Percentiles rank a stretch among this genome's conserved stretches.
phyloP scores from a whole-genome alignment of 2,888 invertebrate species.

The Diplolepis rosae region DNA sequence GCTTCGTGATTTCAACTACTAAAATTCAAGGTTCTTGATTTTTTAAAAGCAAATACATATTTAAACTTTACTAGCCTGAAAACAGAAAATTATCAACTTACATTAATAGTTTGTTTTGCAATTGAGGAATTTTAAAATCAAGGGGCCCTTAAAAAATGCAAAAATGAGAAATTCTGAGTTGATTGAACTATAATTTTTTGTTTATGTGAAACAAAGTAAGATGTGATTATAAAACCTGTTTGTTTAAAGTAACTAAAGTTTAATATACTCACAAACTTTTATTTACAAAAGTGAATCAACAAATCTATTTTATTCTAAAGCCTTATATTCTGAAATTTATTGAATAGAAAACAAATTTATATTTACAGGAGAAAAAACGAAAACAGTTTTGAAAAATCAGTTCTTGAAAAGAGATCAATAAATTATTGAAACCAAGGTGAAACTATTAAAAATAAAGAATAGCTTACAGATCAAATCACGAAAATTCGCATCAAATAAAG shows the following conservation, averaged over 20 bases:
- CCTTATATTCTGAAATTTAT: too few species aligned
- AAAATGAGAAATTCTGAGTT: constrained; percentile 4
- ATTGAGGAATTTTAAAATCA: too few species aligned
- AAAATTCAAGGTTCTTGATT: background rate
- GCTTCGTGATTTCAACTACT: background rate
- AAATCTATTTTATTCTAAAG: too few species aligned
- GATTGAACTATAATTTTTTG: background rate
- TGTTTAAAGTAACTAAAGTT: too few species aligned
- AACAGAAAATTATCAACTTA: too few species aligned
- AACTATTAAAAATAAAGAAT: background rate
- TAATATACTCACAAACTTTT: too few species aligned
- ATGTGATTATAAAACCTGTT: too few species aligned
- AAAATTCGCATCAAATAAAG: background rate
- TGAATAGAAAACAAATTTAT: too few species aligned
- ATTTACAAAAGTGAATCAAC: too few species aligned
- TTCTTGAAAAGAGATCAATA: too few species aligned
- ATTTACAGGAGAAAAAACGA: too few species aligned
- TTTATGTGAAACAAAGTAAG: background rate
- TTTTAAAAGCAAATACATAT: background rate
- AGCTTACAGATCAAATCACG: background rate
- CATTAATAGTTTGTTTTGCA: background rate
- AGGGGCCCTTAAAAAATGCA: background rate
- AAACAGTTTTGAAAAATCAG: too few species aligned
- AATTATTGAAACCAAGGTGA: background rate
- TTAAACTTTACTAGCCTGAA: background rate